phyloP scores from a whole-genome alignment of 1,140 invertebrate genomes.

The Copidosoma floridanum region DNA sequence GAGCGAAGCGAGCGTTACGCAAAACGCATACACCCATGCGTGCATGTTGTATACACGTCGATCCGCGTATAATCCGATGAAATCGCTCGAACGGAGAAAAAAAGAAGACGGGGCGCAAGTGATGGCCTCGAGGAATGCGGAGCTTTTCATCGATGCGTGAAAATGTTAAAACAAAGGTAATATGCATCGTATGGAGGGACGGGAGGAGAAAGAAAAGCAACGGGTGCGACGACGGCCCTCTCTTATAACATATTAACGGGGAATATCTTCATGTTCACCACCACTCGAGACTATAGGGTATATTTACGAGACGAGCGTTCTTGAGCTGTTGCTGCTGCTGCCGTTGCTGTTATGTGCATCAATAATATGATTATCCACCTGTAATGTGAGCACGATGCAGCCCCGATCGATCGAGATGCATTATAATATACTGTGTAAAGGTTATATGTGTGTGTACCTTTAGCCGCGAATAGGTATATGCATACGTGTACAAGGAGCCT shows the following conservation, averaged over 20 bases:
- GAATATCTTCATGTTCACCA: conserved; percentile 14
- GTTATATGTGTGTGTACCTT: too few relatives aligned
- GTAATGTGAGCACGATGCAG: conserved; percentile 19
- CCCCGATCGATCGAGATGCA: conserved; percentile 5
- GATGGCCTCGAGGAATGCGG: background rate
- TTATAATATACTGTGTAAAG: too few relatives aligned
- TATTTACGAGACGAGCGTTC: conserved; percentile 12
- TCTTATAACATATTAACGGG: too few relatives aligned
- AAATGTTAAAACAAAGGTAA: too few relatives aligned
- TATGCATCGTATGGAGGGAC: too few relatives aligned
- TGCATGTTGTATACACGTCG: too few relatives aligned
- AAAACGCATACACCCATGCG: conserved; percentile 31
- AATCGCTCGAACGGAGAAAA: conserved; percentile 30
- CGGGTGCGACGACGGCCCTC: background rate
- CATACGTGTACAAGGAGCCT: too few relatives aligned
- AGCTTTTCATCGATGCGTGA: background rate
- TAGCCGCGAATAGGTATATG: too few relatives aligned
- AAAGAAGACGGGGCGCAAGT: background rate
- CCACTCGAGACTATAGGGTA: too few relatives aligned
- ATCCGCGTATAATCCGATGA: conserved; percentile 39
- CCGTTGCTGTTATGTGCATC: conserved; percentile 3
- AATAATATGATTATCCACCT: conserved; percentile 26
- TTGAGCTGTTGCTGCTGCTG: too few relatives aligned
- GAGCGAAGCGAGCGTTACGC: conserved; percentile 35
- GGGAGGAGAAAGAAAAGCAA: background rate